Evolutionary conservation across 1,140 invertebrate species (phyloP), one percentile per base, ranked within the genome.

Genomic region (Ostrea edulis): DNA sequence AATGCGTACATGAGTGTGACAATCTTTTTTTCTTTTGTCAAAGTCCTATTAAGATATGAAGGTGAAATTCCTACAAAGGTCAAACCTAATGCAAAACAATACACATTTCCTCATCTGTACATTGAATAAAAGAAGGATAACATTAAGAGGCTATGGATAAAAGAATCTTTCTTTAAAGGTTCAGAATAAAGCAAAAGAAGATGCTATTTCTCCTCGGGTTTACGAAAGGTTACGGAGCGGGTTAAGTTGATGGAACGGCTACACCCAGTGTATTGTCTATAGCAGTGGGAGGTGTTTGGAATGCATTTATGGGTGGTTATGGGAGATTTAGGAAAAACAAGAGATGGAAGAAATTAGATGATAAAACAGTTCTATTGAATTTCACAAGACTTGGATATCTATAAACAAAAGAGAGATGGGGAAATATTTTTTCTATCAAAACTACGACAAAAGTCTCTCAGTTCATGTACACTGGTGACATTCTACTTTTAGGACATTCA

Each of bases 141-240:
- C 52, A 85, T 85, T 85, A 65, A 62, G 68, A 62, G 84, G 84
- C n/a, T 51, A 52, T 11, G 52, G 68, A 44, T 85, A 14, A 68
- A 25, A 14, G 29, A 71, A 5, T 71, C 25, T 25, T 71, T 12
- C 68, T 71, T 71, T 71, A 25, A 29, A 35, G 11, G n/a, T 44
- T 2, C 35, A 58, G 55, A 58, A 58, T 58, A 58, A 58, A 55
- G 35, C 35, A 44, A 5, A 55, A 17, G 14, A 20, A 5, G 55
- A 62, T n/a, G n/a, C 17, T n/a, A n/a, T 62, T 29, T 29, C 68
- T 35, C 9, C 11, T 0, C 35, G 29, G 68, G 65, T 11, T 8
- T 11, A 71, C n/a, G 11, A 22, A 25, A 29, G 65, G n/a, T 7
- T 25, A 2, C 7, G 9, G 14, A 8, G 25, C 8, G 29, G 25